A percentile compares a stretch with the other conserved stretches of the same genome.
These are phyloP conservation scores for Pangasius djambal DNA, from an alignment of 2,797 vertebrate species.

Conservation along the genomic window DNA sequence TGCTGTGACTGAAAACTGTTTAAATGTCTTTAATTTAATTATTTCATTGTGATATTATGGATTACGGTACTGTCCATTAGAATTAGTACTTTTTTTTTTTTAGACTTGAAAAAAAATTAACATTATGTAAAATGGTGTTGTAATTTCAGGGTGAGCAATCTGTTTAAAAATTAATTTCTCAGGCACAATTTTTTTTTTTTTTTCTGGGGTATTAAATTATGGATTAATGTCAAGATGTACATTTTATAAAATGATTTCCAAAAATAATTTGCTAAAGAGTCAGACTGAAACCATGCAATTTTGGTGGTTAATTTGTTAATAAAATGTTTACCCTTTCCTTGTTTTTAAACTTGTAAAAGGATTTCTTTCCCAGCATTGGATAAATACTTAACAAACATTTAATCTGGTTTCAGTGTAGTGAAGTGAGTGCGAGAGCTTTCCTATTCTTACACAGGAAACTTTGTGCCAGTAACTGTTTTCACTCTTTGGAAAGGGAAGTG, in stretches of 20 bases:
- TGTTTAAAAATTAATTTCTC: constrained; percentile 75
- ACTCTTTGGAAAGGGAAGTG: constrained; percentile 48
- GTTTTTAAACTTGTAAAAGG: background rate
- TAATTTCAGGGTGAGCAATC: constrained; percentile 79
- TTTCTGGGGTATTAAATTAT: constrained; percentile 83
- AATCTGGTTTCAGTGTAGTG: background rate
- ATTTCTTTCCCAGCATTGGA: background rate
- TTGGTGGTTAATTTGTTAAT: constrained; percentile 81
- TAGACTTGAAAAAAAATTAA: constrained; percentile 69
- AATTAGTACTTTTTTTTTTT: constrained; percentile 67
- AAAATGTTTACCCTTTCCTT: constrained; percentile 75
- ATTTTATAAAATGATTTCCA: constrained; percentile 79
- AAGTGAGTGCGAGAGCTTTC: background rate
- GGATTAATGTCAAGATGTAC: constrained; percentile 74
- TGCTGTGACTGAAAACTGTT: constrained; percentile 86
- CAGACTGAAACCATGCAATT: constrained; percentile 78
- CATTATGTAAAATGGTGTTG: constrained; percentile 78
- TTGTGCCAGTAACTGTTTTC: constrained; percentile 15
- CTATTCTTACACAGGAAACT: constrained; percentile 30
- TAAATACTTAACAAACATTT: background rate
- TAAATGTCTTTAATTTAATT: constrained; percentile 85
- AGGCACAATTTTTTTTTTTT: constrained; percentile 81
- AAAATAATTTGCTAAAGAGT: constrained; percentile 82
- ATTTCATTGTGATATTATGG: constrained; percentile 79
- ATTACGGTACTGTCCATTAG: constrained; percentile 80